Evolutionary conservation across 2,797 vertebrate genomes (phyloP).

Genomic region (Steatocranus sp.): DNA sequence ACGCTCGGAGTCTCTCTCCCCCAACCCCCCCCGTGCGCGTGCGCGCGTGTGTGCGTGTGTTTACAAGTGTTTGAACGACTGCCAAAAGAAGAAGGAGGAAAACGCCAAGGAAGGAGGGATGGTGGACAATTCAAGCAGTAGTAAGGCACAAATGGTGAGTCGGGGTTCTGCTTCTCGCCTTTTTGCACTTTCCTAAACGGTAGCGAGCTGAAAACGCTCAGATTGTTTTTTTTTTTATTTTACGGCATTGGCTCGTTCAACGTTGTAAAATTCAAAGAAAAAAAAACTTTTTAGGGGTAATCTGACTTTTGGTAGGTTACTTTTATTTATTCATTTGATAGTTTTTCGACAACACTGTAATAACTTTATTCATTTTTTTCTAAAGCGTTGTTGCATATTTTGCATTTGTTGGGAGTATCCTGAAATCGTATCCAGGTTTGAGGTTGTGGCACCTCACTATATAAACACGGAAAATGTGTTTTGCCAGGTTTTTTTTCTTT

Average conservation of each 20-base stretch:
- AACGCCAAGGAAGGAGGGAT: slow-evolving; percentile 73
- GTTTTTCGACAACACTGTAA: not conserved
- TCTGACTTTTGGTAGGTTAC: slow-evolving; percentile 9
- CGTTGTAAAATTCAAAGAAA: not conserved
- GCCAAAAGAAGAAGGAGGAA: slow-evolving; percentile 61
- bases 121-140: slow-evolving; percentile 80
- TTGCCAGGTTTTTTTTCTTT: not conserved
- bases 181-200: not conserved
- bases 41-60: slow-evolving; percentile 56
- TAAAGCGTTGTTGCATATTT: not conserved
- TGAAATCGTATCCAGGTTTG: not conserved
- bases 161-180: not conserved
- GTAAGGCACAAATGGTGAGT: slow-evolving; percentile 82
- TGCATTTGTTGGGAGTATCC: not conserved
- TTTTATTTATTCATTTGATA: not conserved
- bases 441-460: slow-evolving; percentile 26
- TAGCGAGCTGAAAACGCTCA: not conserved
- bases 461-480: slow-evolving; percentile 14
- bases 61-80: slow-evolving; percentile 70
- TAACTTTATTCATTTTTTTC: fast-evolving
- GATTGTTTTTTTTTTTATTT: not conserved
- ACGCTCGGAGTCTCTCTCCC: slow-evolving; percentile 13
- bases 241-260: not conserved
- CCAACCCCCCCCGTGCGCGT: slow-evolving; percentile 4
- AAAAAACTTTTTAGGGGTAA: not conserved